Evolutionary conservation across 1,140 invertebrate species (phyloP).

Genomic region (Diabrotica undecimpunctata): DNA sequence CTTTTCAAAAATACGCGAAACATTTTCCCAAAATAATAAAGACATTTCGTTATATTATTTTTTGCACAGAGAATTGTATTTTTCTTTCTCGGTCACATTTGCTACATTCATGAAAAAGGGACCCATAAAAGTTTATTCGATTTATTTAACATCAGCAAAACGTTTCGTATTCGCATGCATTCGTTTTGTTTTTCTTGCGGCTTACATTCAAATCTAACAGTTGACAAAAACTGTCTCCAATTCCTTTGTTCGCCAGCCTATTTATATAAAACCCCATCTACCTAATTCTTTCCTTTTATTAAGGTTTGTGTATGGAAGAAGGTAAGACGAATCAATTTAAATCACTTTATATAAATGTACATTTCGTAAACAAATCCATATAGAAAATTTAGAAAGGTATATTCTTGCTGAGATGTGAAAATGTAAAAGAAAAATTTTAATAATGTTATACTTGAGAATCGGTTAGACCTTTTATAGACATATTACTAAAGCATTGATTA

Average conservation of each 20-base stretch:
- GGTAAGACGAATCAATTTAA: too few species aligned
- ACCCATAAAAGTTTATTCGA: background rate
- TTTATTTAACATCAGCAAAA: slow-evolving; percentile 3
- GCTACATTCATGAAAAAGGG: background rate
- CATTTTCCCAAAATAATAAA: too few species aligned
- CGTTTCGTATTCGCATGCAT: background rate
- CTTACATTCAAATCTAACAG: background rate
- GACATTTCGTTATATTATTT: too few species aligned
- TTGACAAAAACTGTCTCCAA: background rate
- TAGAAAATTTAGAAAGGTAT: too few species aligned
- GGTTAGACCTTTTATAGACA: too few species aligned
- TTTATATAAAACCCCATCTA: slow-evolving; percentile 1
- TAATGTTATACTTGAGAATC: too few species aligned
- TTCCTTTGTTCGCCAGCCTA: slow-evolving; percentile 1
- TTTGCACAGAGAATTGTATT: background rate
- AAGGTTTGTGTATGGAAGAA: background rate
- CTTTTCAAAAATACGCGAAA: too few species aligned
- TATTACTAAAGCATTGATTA: too few species aligned
- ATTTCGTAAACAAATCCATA: too few species aligned
- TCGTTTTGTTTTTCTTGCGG: background rate
- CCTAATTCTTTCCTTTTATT: slow-evolving; percentile 1
- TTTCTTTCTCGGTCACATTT: background rate
- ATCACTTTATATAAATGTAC: too few species aligned
- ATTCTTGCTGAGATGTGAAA: too few species aligned
- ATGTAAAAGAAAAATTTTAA: too few species aligned